A percentile compares a stretch with the other conserved stretches of the same genome.
phyloP scores from a whole-genome alignment of 2,888 invertebrate genomes.

The Netelia virgata region DNA sequence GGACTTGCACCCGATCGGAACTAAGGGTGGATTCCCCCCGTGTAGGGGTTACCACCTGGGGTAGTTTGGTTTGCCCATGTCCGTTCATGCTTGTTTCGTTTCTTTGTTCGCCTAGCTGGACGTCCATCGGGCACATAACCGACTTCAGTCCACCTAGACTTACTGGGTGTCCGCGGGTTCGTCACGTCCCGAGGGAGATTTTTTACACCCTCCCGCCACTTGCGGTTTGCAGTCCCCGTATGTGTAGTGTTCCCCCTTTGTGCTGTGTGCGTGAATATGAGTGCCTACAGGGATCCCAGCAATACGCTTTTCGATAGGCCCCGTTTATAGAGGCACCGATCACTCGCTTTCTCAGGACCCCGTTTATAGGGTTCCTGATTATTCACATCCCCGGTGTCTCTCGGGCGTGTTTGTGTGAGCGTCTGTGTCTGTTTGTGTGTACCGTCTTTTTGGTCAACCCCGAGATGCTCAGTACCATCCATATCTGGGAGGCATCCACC shows the following conservation, averaged over 20 bases:
- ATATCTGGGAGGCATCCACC: slow-evolving; percentile 16
- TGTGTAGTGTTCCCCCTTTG: not conserved
- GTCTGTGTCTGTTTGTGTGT: slow-evolving; percentile 21
- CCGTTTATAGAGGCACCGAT: slow-evolving; percentile 33
- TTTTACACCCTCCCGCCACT: slow-evolving; percentile 34
- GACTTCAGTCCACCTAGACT: slow-evolving; percentile 49
- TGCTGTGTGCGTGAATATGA: not conserved
- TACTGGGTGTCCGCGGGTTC: slow-evolving; percentile 47
- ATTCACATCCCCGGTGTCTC: slow-evolving; percentile 24
- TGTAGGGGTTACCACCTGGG: slow-evolving; percentile 7
- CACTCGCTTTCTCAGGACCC: no score
- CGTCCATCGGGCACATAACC: slow-evolving; percentile 34
- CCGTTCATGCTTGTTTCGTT: not conserved
- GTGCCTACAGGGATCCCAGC: not conserved
- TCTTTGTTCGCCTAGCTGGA: slow-evolving; percentile 36
- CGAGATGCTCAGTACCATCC: slow-evolving; percentile 18
- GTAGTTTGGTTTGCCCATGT: not conserved
- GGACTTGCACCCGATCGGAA: not conserved
- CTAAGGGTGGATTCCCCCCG: not conserved
- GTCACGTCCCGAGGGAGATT: slow-evolving; percentile 43
- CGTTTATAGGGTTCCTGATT: slow-evolving; percentile 16
- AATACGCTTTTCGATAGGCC: not conserved
- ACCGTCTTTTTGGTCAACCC: not conserved
- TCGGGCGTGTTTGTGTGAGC: slow-evolving; percentile 7
- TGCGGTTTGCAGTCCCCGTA: not conserved